Base-by-base conservation (phyloP, 2,888 invertebrate genomes). In the Napeogenes sylphis region DNA sequence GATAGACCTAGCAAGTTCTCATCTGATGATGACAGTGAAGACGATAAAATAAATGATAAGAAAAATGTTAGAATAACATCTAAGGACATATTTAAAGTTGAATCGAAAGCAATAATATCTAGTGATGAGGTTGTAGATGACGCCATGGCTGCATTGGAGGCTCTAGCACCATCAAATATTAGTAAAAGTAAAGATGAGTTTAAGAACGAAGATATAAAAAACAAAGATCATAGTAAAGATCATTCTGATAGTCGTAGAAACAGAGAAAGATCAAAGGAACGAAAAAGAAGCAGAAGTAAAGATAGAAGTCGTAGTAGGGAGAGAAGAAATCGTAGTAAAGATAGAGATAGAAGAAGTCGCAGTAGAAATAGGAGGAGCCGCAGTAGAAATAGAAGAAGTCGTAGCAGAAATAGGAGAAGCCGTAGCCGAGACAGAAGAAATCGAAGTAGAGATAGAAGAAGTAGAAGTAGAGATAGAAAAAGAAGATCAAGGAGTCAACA, bases 141-240 rank as follows among this genome's bases (percentile, higher is more conserved):
- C 77, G 94, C 95, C 3, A 96, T 97, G 96, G 94, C 96, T 21
- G 95, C 95, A 68, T 86, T 97, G 58, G 97, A 97, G 85, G 95
- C 96, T 4, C 85, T 96, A 35, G 97, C 96, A 2, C 96, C 96
- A 3, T 94, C 94, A 5, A 83, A 87, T 45, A 70, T 75, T 5
- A 74, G 74, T 4, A 74, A 56, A 4, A 77, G 73, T 59, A 71
- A 68, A 57, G 76, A 77, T 35, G 64, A 72, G 35, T 66, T 63
- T 12, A 76, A 72, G n/a, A 77, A 70, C 53, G 74, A 75, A 58
- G 82, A 75, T 55, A 66, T 72, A 2, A 77, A 76, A 56, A 82
- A 76, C 74, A 76, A 73, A 66, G 75, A 81, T 38, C 72, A 76
- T 60, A 87, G 76, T 71, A 75, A 79, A 59, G 81, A 84, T 21